Percentiles rank a stretch among this genome's conserved stretches.
phyloP scores from a whole-genome alignment of 1,140 invertebrate species.

The fruit fly (Drosophila melanogaster) region Release_6_plus_ISO1_MT NT_033779.5:2851501-2852000 shows the following conservation, averaged over 20 bases:
- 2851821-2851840: neutral
- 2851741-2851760: no score
- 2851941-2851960: slow-evolving; percentile 56
- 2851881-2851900: slow-evolving; percentile 39
- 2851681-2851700: neutral
- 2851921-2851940: slow-evolving; percentile 47
- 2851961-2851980: slow-evolving; percentile 2
- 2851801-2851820: neutral
- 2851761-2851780: no score
- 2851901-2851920: slow-evolving; percentile 72
- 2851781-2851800: no score
- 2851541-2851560: neutral
- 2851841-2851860: neutral
- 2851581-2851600: slow-evolving; percentile 44
- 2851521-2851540: slow-evolving; percentile 7
- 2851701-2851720: neutral
- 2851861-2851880: slow-evolving; percentile 1
- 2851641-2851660: slow-evolving; percentile 72
- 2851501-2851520: slow-evolving; percentile 33
- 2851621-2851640: slow-evolving; percentile 47
- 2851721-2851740: neutral
- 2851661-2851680: slow-evolving; percentile 34
- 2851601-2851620: slow-evolving; percentile 36
- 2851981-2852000: slow-evolving; percentile 38
- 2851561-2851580: slow-evolving; percentile 10